phyloP scores from a whole-genome alignment of 2,113 vertebrate genomes.

The Arizona elegans region DNA sequence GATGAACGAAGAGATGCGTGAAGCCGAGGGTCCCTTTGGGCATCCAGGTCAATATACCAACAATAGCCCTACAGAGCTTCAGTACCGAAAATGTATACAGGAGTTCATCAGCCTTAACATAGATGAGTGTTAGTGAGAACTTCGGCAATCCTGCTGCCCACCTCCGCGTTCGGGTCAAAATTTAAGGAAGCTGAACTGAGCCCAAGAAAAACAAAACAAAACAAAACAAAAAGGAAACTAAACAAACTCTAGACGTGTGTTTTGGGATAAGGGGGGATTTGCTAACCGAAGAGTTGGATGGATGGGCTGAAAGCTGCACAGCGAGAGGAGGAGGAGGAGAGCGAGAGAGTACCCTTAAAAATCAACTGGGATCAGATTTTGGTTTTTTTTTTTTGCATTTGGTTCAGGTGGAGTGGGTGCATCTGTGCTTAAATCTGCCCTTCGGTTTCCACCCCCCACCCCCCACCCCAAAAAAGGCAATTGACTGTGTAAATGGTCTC shows the following conservation, averaged over 20 bases:
- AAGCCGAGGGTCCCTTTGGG: conserved; percentile 87
- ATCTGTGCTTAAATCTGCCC: neutral
- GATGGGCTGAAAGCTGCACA: conserved; percentile 20
- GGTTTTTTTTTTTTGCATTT: neutral
- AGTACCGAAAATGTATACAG: conserved; percentile 96
- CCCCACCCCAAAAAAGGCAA: neutral
- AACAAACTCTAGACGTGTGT: conserved; percentile 25
- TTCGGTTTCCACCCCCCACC: neutral
- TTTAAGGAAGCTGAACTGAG: conserved; percentile 36
- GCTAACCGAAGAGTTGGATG: conserved; percentile 9
- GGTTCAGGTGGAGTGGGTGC: neutral
- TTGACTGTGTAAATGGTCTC: neutral
- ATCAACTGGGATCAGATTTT: neutral
- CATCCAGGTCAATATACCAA: conserved; percentile 87
- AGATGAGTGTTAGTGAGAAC: conserved; percentile 82
- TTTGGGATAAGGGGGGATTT: conserved; percentile 9
- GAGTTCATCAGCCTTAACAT: conserved; percentile 95
- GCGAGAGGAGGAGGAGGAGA: conserved; percentile 18
- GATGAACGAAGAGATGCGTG: conserved; percentile 98
- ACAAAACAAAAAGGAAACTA: neutral
- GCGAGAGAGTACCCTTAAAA: conserved; percentile 16
- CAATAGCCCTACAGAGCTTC: conserved; percentile 94
- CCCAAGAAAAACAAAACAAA: conserved; percentile 15
- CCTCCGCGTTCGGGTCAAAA: conserved; percentile 38
- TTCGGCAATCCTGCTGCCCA: conserved; percentile 4